phyloP scores from a whole-genome alignment of 1,140 invertebrate genomes.

The Musca vetustissima region DNA sequence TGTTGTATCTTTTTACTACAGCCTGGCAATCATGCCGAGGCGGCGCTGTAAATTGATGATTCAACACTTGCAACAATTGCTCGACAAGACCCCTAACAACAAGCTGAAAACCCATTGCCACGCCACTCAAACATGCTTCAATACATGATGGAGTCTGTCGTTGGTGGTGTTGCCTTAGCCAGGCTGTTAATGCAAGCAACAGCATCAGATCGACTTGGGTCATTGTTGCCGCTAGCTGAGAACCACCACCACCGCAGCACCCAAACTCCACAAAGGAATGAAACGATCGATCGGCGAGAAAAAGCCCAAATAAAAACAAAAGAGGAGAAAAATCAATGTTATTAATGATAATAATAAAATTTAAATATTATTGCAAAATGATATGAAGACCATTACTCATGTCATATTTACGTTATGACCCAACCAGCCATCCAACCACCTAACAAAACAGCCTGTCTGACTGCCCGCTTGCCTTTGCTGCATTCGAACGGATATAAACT shows the following conservation, averaged over 20 bases:
- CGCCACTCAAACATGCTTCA: no score
- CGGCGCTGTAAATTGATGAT: constrained; percentile 21
- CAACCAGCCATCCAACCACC: no score
- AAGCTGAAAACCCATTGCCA: no score
- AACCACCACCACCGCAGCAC: constrained; percentile 3
- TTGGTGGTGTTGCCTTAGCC: no score
- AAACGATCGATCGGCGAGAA: not conserved
- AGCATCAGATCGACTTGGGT: constrained; percentile 1
- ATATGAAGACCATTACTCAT: constrained; percentile 21
- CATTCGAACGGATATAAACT: no score
- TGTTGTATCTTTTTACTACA: no score
- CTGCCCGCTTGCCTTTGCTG: no score
- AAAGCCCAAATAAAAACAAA: not conserved
- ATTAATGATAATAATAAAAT: constrained; percentile 24
- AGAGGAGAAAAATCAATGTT: constrained; percentile 1
- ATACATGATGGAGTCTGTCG: no score
- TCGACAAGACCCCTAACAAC: not conserved
- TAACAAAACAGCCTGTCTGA: no score
- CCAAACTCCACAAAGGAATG: no score
- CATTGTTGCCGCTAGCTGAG: constrained; percentile 20
- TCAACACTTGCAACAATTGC: constrained; percentile 17
- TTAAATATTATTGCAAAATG: constrained; percentile 24
- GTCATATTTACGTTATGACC: not conserved
- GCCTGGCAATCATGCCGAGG: not conserved
- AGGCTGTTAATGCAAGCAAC: not conserved